These are phyloP conservation scores for Spea multiplicata DNA, from an alignment of 2,113 vertebrate genomes.

Conservation along the genomic window DNA sequence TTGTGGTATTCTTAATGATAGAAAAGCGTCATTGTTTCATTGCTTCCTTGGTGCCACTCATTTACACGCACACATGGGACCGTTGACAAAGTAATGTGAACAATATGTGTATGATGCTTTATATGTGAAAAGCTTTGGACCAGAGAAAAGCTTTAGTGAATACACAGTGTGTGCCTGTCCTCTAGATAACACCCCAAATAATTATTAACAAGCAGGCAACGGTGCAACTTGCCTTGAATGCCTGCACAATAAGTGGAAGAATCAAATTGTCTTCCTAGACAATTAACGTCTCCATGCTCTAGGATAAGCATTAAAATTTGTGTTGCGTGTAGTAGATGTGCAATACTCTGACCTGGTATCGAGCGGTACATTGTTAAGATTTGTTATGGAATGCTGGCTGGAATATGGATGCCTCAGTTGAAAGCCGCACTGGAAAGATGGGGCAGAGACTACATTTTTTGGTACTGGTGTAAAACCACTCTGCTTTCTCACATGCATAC, in stretches of 20 bases:
- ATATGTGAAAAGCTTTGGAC: neutral
- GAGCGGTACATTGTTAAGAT: constrained; percentile 59
- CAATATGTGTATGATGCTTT: neutral
- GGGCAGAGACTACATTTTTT: constrained; percentile 57
- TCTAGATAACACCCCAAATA: neutral
- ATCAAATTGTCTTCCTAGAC: constrained; percentile 35
- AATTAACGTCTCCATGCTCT: constrained; percentile 74
- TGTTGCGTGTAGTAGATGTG: constrained; percentile 57
- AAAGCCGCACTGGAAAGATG: constrained; percentile 60
- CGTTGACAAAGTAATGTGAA: neutral
- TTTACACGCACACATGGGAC: neutral
- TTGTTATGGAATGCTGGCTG: constrained; percentile 67
- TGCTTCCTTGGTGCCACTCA: neutral
- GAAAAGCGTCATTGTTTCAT: too few species aligned
- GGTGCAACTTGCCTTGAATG: neutral
- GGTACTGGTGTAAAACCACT: constrained; percentile 51
- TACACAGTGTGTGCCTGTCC: neutral
- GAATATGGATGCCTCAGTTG: constrained; percentile 65
- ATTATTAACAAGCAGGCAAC: neutral
- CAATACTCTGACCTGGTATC: constrained; percentile 69
- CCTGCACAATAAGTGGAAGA: neutral
- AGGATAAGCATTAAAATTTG: constrained; percentile 72
- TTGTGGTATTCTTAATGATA: too few species aligned
- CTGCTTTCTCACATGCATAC: constrained; percentile 50
- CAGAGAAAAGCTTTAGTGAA: neutral